Percentiles rank a stretch among this genome's conserved stretches.
Conservation (phyloP, 2,888 invertebrate genomes). For the Malthinus seriepunctatus region DNA sequence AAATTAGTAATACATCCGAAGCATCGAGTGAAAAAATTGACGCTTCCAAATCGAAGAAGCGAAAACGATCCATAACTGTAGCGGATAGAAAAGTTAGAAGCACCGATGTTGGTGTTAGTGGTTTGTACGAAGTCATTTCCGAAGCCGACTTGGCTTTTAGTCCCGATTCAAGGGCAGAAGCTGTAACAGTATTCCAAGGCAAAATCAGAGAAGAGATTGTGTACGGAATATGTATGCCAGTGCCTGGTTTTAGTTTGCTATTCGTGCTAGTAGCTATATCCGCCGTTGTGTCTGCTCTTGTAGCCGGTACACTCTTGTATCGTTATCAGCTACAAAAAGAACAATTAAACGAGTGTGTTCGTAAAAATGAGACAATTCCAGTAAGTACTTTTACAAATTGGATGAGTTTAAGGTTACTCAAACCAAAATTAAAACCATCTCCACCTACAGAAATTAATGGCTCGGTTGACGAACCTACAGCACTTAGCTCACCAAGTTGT, state of each 20-base stretch:
- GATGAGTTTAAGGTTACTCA: slow-evolving; percentile 71
- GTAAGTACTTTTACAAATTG: slow-evolving; percentile 71
- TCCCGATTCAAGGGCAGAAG: slow-evolving; percentile 77
- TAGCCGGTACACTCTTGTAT: slow-evolving; percentile 82
- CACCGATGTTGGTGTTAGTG: slow-evolving; percentile 87
- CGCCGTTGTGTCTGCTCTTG: slow-evolving; percentile 83
- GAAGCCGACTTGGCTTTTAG: slow-evolving; percentile 90
- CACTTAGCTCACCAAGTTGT: slow-evolving; percentile 31
- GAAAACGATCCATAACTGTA: slow-evolving; percentile 67
- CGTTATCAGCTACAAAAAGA: slow-evolving; percentile 78
- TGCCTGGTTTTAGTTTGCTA: slow-evolving; percentile 84
- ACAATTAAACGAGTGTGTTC: slow-evolving; percentile 59
- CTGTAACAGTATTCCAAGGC: slow-evolving; percentile 86
- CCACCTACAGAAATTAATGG: slow-evolving; percentile 37
- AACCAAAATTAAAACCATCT: slow-evolving; percentile 50
- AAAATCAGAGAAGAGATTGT: slow-evolving; percentile 87
- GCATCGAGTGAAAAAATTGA: slow-evolving; percentile 33
- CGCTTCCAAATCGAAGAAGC: slow-evolving; percentile 54
- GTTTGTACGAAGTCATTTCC: slow-evolving; percentile 86
- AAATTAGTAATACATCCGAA: slow-evolving; percentile 17
- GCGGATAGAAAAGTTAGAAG: slow-evolving; percentile 76
- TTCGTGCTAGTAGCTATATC: slow-evolving; percentile 87
- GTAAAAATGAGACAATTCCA: slow-evolving; percentile 59
- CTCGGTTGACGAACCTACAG: slow-evolving; percentile 31
- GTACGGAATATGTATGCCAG: slow-evolving; percentile 89